These are phyloP conservation scores for Erinaceus europaeus DNA, from an alignment of 2,113 vertebrate species.

Conservation along the genomic window DNA sequence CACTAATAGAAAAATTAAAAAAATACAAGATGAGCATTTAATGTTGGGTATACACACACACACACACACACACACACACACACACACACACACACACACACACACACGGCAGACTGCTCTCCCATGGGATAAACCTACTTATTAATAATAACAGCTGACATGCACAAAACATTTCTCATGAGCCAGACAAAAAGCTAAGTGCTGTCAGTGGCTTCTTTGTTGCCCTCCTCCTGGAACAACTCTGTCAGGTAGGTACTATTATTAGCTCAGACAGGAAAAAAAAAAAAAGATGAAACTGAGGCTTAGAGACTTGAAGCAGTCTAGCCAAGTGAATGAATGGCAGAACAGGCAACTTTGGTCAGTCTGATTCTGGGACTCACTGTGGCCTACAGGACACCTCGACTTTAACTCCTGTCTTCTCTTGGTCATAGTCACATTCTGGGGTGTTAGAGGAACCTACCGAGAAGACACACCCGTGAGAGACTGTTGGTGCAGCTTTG, in stretches of 20 bases:
- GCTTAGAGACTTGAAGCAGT: not conserved
- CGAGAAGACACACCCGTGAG: accelerated
- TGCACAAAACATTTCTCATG: not conserved
- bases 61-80: too few species aligned
- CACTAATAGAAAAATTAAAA: too few species aligned
- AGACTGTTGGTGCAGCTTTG: too few species aligned
- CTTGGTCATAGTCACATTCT: not conserved
- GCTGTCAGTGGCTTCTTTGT: not conserved
- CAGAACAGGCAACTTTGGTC: not conserved
- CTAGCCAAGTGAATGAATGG: not conserved
- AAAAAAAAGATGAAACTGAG: not conserved
- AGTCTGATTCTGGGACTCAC: not conserved
- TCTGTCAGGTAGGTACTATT: not conserved
- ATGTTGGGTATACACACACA: too few species aligned
- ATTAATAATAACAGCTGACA: not conserved
- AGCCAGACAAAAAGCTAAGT: not conserved
- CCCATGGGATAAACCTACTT: not conserved
- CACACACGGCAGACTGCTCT: not conserved
- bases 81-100: too few species aligned
- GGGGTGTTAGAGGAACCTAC: not conserved
- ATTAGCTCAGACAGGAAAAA: not conserved
- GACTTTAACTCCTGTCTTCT: accelerated
- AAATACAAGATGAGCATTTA: not conserved
- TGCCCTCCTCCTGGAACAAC: not conserved
- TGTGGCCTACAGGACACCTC: not conserved